Percentiles rank a stretch among this genome's conserved stretches.
These are phyloP conservation scores for Archilochus colubris DNA, from an alignment of 2,113 vertebrate species.

Conservation along the genomic window DNA sequence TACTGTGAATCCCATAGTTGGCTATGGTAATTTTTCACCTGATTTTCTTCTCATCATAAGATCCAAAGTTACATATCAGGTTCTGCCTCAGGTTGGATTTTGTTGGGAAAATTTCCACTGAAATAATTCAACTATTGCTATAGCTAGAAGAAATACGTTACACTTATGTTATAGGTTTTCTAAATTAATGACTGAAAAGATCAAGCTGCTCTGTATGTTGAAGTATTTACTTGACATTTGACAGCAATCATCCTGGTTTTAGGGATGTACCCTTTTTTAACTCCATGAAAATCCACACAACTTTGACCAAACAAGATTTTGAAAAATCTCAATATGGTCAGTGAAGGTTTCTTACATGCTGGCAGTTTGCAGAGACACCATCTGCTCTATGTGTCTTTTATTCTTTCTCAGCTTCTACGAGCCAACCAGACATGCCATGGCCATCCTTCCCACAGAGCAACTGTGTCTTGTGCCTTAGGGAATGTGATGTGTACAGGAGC, in stretches of 20 bases:
- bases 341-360: background rate
- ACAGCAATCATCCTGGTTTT: background rate
- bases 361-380: conserved; percentile 7
- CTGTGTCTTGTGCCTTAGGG: background rate
- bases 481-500: background rate
- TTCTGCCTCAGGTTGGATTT: background rate
- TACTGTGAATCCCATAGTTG: background rate
- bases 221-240: background rate
- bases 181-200: background rate
- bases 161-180: background rate
- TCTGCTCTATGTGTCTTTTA: conserved; percentile 31
- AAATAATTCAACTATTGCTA: background rate
- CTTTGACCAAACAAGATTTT: background rate
- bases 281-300: background rate
- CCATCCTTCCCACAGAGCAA: background rate
- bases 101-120: background rate
- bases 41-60: background rate
- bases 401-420: background rate
- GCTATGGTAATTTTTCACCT: background rate
- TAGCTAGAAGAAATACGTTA: background rate
- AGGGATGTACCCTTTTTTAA: background rate
- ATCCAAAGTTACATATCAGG: background rate
- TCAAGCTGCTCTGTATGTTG: background rate
- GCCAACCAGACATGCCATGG: conserved; percentile 5
- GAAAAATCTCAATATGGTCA: background rate